phyloP scores from a whole-genome alignment of 2,113 vertebrate genomes.

The Passer montanus region DNA sequence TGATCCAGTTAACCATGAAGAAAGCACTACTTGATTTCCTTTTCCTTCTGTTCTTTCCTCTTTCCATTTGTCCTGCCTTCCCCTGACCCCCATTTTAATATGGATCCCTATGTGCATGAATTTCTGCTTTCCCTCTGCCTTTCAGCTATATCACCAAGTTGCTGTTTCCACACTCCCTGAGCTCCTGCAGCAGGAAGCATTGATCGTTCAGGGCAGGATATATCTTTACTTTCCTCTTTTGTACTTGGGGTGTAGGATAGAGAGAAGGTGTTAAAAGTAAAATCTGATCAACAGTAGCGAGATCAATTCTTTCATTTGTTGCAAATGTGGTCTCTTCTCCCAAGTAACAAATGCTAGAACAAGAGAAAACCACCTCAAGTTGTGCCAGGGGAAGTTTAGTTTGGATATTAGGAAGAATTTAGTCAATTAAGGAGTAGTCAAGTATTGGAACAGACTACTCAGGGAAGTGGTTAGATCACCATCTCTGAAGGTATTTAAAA shows the following conservation, averaged over 20 bases:
- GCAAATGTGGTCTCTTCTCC: background rate
- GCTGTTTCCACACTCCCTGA: background rate
- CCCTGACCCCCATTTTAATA: background rate
- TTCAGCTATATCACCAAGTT: background rate
- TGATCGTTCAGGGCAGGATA: background rate
- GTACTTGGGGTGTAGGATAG: too few relatives aligned
- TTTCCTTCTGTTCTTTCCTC: background rate
- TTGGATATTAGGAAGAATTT: background rate
- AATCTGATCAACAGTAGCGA: rapidly evolving
- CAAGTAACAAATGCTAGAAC: background rate
- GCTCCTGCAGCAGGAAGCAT: background rate
- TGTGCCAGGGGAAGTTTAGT: background rate
- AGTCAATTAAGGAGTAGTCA: background rate
- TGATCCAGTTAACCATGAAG: background rate
- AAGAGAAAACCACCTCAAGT: background rate
- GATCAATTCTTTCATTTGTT: background rate
- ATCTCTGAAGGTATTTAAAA: background rate
- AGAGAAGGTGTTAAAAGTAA: background rate
- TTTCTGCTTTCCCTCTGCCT: background rate
- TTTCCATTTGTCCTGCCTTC: background rate
- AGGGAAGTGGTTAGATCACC: background rate
- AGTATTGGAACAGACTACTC: background rate
- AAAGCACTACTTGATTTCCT: background rate
- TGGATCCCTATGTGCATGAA: background rate
- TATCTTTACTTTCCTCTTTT: background rate